Percentiles rank a stretch among this genome's conserved stretches.
Evolutionary conservation across 1,140 invertebrate species (phyloP).

Genomic region (Chymomyza costata): DNA sequence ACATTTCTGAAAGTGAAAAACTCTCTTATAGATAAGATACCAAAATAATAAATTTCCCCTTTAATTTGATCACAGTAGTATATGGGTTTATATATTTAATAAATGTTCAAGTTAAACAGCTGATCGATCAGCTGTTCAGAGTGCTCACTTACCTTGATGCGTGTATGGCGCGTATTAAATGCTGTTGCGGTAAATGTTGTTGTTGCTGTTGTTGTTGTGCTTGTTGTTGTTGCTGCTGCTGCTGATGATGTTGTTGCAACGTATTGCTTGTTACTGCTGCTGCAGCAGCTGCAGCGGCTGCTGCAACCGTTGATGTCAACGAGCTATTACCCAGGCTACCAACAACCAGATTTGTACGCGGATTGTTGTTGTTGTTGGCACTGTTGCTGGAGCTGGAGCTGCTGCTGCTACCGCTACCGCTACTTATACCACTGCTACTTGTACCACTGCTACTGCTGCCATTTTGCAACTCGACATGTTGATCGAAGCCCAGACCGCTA

Average conservation of each 20-base stretch:
- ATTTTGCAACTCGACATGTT: conserved; percentile 74
- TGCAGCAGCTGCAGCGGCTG: conserved; percentile 46
- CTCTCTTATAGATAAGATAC: too few species aligned
- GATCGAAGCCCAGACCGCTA: conserved; percentile 86
- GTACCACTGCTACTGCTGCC: conserved; percentile 12
- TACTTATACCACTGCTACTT: conserved; percentile 15
- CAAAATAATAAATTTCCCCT: too few species aligned
- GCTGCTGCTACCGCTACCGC: conserved; percentile 18
- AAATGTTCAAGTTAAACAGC: conserved; percentile 18
- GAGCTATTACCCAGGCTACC: conserved; percentile 44
- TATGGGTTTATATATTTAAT: too few species aligned
- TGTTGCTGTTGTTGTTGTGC: conserved; percentile 43
- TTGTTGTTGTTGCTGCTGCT: conserved; percentile 35
- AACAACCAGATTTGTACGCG: conserved; percentile 33
- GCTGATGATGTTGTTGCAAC: conserved; percentile 52
- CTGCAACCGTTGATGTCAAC: conserved; percentile 44
- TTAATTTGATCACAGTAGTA: too few species aligned
- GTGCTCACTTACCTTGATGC: conserved; percentile 58
- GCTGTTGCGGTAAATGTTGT: conserved; percentile 64
- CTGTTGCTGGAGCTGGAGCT: conserved; percentile 2
- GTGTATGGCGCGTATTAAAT: conserved; percentile 71
- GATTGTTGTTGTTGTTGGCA: conserved; percentile 5
- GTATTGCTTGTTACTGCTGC: conserved; percentile 50
- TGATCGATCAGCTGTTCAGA: conserved; percentile 20
- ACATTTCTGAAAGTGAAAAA: too few species aligned